These are phyloP conservation scores for Margarornis squamiger DNA, from an alignment of 2,797 vertebrate genomes.

Conservation along the genomic window DNA sequence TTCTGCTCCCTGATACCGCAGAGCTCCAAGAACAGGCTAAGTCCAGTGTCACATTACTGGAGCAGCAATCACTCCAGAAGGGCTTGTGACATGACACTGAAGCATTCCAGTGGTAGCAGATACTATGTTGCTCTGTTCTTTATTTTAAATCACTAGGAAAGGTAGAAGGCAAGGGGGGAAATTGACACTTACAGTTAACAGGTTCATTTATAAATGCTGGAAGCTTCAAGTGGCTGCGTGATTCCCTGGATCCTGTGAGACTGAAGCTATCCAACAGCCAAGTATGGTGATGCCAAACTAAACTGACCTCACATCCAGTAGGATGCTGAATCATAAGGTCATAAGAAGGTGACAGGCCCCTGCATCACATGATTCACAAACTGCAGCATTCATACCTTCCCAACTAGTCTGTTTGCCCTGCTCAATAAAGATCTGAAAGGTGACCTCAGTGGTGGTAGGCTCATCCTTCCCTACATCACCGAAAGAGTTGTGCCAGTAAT, in stretches of 20 bases:
- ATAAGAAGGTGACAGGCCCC: not conserved
- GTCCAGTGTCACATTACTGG: not conserved
- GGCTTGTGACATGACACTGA: not conserved
- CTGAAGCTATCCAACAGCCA: not conserved
- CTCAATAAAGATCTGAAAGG: not conserved
- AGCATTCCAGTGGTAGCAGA: not conserved
- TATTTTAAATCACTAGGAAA: not conserved
- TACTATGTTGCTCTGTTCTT: not conserved
- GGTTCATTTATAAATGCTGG: not conserved
- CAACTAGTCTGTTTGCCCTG: not conserved
- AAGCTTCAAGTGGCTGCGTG: not conserved
- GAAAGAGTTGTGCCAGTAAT: not conserved
- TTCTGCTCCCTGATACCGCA: not conserved
- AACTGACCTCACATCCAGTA: not conserved
- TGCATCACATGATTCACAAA: not conserved
- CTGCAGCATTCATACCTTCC: not conserved
- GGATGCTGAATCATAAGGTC: constrained; percentile 26
- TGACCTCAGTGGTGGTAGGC: not conserved
- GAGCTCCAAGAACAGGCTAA: not conserved
- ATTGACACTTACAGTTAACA: not conserved
- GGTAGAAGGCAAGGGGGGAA: not conserved
- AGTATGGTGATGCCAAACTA: not conserved
- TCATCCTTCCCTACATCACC: not conserved
- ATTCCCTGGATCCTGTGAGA: not conserved
- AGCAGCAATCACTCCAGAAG: not conserved